Percentiles rank a stretch among this genome's conserved stretches.
phyloP scores from a whole-genome alignment of 2,888 invertebrate genomes.

The Coleophora flavipennella region DNA sequence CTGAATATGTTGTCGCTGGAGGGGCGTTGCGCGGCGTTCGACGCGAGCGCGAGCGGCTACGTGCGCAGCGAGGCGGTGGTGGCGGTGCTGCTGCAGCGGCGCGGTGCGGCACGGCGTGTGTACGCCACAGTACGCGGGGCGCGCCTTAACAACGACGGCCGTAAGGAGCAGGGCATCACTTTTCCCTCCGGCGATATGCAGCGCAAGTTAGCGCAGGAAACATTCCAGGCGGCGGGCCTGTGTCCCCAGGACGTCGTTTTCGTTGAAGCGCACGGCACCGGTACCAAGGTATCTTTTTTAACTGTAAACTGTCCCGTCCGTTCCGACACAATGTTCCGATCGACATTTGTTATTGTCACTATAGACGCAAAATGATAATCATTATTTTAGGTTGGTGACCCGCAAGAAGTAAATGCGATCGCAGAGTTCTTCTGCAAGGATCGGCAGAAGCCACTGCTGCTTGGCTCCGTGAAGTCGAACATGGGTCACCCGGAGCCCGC shows the following conservation, averaged over 20 bases:
- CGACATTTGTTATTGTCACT: too few relatives aligned
- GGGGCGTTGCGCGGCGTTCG: slow-evolving; percentile 96
- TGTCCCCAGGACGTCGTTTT: slow-evolving; percentile 89
- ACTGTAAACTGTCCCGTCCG: too few relatives aligned
- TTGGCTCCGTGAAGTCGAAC: slow-evolving; percentile 98
- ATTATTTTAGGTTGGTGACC: slow-evolving; percentile 84
- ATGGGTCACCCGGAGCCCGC: slow-evolving; percentile 99
- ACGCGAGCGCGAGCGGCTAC: slow-evolving; percentile 91
- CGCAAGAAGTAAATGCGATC: slow-evolving; percentile 96
- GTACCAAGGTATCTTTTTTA: slow-evolving; percentile 84
- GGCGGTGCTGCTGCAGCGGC: slow-evolving; percentile 85
- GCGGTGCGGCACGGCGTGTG: slow-evolving; percentile 80
- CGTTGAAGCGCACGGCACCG: slow-evolving; percentile 98
- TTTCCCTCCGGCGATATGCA: slow-evolving; percentile 88
- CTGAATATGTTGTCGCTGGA: slow-evolving; percentile 94
- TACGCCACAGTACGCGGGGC: slow-evolving; percentile 92
- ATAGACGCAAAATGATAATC: too few relatives aligned
- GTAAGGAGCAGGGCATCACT: slow-evolving; percentile 92
- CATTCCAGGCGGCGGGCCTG: slow-evolving; percentile 87
- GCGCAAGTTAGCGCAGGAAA: slow-evolving; percentile 85
- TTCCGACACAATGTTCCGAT: background rate
- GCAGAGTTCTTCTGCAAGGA: slow-evolving; percentile 91
- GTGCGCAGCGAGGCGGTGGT: slow-evolving; percentile 92
- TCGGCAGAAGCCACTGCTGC: slow-evolving; percentile 83
- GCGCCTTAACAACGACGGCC: slow-evolving; percentile 93